Conservation (phyloP, 2,888 invertebrate genomes). For the Cerastis leucographa region DNA sequence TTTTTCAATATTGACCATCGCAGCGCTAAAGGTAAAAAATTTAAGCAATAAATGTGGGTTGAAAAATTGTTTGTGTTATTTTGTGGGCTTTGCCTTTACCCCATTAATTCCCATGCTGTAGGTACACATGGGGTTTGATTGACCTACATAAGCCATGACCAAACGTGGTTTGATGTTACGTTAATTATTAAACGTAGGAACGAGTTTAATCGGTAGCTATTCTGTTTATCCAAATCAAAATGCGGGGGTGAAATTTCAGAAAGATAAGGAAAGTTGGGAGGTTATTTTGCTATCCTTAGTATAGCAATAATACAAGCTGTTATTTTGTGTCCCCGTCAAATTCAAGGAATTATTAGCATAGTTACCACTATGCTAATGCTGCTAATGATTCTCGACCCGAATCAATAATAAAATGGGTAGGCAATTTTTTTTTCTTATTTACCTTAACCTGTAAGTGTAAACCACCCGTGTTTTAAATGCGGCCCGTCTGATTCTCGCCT, state of each 20-base stretch:
- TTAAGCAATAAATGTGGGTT: constrained; percentile 5
- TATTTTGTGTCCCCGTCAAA: no score
- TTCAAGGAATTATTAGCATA: no score
- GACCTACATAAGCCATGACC: constrained; percentile 54
- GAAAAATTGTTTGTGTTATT: constrained; percentile 42
- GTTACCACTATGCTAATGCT: no score
- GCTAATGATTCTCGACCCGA: no score
- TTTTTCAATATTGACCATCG: neutral
- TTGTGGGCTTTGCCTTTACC: constrained; percentile 21
- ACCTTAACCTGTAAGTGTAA: no score
- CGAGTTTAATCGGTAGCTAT: constrained; percentile 32
- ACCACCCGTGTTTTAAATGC: no score
- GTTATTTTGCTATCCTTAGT: neutral
- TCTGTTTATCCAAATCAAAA: constrained; percentile 48
- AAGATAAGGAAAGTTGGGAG: neutral
- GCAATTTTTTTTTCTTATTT: no score
- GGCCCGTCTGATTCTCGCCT: no score
- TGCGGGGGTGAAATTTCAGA: constrained; percentile 12
- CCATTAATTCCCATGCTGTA: constrained; percentile 38
- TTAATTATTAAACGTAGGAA: constrained; percentile 55
- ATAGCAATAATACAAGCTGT: no score
- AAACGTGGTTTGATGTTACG: constrained; percentile 34
- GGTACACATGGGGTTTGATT: constrained; percentile 37
- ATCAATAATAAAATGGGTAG: no score
- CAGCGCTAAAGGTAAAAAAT: neutral